Evolutionary conservation across 1,140 invertebrate species (phyloP).

Genomic region (Diabrotica virgifera): DNA sequence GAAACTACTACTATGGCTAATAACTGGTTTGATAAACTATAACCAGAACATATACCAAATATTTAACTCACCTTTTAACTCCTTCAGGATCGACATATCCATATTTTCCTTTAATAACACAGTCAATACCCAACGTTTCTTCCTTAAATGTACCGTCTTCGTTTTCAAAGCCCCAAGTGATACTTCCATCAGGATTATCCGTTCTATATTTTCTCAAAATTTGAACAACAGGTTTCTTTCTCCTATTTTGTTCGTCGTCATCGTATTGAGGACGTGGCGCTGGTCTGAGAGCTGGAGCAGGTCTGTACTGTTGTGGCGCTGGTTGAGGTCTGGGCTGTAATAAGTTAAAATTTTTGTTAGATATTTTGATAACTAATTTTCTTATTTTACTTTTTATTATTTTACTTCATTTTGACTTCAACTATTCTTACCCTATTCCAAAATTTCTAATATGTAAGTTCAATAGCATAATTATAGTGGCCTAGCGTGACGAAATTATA

Average conservation of each 20-base stretch:
- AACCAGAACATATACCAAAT: background rate
- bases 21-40: too few relatives aligned
- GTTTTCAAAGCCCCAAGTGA: slow-evolving; percentile 84
- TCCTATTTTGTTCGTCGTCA: slow-evolving; percentile 36
- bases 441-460: too few relatives aligned
- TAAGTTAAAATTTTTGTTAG: background rate
- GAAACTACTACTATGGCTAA: too few relatives aligned
- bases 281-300: slow-evolving; percentile 30
- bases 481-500: too few relatives aligned
- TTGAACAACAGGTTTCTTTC: slow-evolving; percentile 69
- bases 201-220: slow-evolving; percentile 72
- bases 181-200: slow-evolving; percentile 77
- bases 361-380: too few relatives aligned
- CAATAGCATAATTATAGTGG: too few relatives aligned
- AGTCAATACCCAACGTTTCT: slow-evolving; percentile 76
- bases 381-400: too few relatives aligned
- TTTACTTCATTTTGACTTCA: too few relatives aligned
- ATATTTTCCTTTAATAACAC: slow-evolving; percentile 76
- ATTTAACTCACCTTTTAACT: slow-evolving; percentile 30
- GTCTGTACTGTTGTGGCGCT: slow-evolving; percentile 33
- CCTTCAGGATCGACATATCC: slow-evolving; percentile 82
- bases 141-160: slow-evolving; percentile 78
- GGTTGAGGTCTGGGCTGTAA: slow-evolving; percentile 25
- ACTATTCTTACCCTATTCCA: too few relatives aligned
- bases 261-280: slow-evolving; percentile 24